A percentile compares a stretch with the other conserved stretches of the same genome.
phyloP scores from a whole-genome alignment of 2,797 vertebrate genomes.

The Cuniculus paca region DNA sequence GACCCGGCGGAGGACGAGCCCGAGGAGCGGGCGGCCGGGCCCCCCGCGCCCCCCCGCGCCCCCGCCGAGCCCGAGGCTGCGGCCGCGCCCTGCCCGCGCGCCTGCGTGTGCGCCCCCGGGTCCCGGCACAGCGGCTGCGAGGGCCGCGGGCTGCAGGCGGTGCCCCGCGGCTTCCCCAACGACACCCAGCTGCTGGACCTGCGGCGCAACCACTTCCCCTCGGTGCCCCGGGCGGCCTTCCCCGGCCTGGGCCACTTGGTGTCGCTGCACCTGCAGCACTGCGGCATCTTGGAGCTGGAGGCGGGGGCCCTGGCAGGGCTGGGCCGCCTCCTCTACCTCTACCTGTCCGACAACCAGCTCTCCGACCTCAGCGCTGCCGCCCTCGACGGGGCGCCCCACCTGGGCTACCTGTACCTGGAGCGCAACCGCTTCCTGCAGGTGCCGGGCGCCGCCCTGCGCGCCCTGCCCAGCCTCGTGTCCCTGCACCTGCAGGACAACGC shows the following conservation, averaged over 20 bases:
- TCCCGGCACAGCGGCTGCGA: constrained; percentile 93
- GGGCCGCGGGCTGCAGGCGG: constrained; percentile 90
- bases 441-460: constrained; percentile 89
- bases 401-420: constrained; percentile 96
- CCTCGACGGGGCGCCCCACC: constrained; percentile 91
- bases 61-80: constrained; percentile 37
- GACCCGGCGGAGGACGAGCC: constrained; percentile 79
- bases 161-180: constrained; percentile 93
- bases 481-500: constrained; percentile 95
- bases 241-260: constrained; percentile 89
- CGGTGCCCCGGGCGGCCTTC: constrained; percentile 91
- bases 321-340: constrained; percentile 95
- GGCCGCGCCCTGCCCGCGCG: constrained; percentile 88
- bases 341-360: constrained; percentile 94
- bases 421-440: constrained; percentile 92
- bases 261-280: constrained; percentile 95
- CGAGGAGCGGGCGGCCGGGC: constrained; percentile 79
- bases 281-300: constrained; percentile 90
- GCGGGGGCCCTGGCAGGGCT: constrained; percentile 92
- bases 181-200: constrained; percentile 93
- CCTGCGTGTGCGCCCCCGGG: constrained; percentile 91
- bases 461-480: constrained; percentile 92
- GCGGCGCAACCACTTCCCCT: constrained; percentile 91
- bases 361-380: constrained; percentile 88
- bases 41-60: constrained; percentile 25